Evolutionary conservation across 2,888 invertebrate species (phyloP), one percentile per base, ranked within the genome.

Genomic region (Crossocerus cetratus): DNA sequence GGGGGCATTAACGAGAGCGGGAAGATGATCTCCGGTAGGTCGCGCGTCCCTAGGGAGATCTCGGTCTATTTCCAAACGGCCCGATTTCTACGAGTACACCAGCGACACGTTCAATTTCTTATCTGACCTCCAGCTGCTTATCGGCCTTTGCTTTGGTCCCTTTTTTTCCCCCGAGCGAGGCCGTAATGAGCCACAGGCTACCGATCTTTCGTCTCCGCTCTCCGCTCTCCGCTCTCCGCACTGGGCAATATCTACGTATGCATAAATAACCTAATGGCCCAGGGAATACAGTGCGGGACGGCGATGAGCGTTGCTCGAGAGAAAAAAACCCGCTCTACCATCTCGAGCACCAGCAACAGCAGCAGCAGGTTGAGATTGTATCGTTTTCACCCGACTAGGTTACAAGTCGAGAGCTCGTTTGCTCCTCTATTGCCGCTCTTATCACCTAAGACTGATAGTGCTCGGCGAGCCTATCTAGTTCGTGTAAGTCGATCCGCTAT

Each of bases 51-150:
- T 5, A 18, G 16, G 21, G 45, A 16, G 11, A 56, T 18, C 0
- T 13, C 21, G 53, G 21, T 44, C 45, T 59, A 56, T 21, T 65
- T 65, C 49, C 32, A 14, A 59, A 66, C 58, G 18, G 53, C 1
- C 53, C 53, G 63, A 77, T 80, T 32, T 32, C 66, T 61, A 65
- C 23, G 20, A 64, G 49, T 57, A 72, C 68, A n/a, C 32, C 32
- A 32, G 8, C 32, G 32, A 32, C 32, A 67, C 66, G 74, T 69
- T 23, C 61, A 74, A 69, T 73, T 64, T 67, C 68, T 79, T 76
- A 79, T 67, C 76, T 80, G 62, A 72, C 72, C 76, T 72, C 71
- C 74, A 65, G 61, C 65, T 73, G 72, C 69, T 74, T 76, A 80
- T 81, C 74, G 66, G 59, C 61, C 74, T 69, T 54, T 60, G 78